phyloP scores from a whole-genome alignment of 2,888 invertebrate genomes.

The Flexamia atlantica region DNA sequence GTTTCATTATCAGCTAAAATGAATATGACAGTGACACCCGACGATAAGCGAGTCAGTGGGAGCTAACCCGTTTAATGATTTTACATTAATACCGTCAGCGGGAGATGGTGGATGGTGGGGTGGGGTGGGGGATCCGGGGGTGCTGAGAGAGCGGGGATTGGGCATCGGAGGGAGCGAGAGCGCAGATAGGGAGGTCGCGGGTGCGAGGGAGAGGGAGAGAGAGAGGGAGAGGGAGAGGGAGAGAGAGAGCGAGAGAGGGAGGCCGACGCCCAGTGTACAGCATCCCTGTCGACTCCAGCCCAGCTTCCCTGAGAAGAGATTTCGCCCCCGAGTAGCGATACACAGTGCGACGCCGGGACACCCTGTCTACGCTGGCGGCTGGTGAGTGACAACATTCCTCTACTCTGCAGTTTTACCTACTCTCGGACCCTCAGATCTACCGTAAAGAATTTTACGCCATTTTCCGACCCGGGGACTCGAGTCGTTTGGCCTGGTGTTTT shows the following conservation, averaged over 20 bases:
- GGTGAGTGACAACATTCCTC: too few relatives aligned
- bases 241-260: constrained; percentile 31
- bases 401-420: too few relatives aligned
- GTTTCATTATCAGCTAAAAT: constrained; percentile 17
- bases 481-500: too few relatives aligned
- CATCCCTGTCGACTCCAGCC: background rate
- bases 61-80: constrained; percentile 55
- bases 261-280: constrained; percentile 50
- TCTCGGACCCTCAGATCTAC: too few relatives aligned
- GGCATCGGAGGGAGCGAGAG: constrained; percentile 60
- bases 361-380: too few relatives aligned
- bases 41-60: constrained; percentile 25
- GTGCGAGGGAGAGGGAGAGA: constrained; percentile 46
- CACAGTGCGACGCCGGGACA: too few relatives aligned
- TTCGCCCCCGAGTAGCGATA: too few relatives aligned
- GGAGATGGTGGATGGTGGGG: constrained; percentile 53
- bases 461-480: too few relatives aligned
- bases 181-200: constrained; percentile 61
- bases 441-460: too few relatives aligned
- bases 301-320: too few relatives aligned
- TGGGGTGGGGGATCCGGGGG: constrained; percentile 47
- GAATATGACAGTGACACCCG: constrained; percentile 23
- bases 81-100: constrained; percentile 47
- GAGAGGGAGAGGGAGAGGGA: constrained; percentile 21
- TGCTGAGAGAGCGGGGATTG: constrained; percentile 26